phyloP scores from a whole-genome alignment of 2,797 vertebrate species.

The Urosaurus nigricauda region DNA sequence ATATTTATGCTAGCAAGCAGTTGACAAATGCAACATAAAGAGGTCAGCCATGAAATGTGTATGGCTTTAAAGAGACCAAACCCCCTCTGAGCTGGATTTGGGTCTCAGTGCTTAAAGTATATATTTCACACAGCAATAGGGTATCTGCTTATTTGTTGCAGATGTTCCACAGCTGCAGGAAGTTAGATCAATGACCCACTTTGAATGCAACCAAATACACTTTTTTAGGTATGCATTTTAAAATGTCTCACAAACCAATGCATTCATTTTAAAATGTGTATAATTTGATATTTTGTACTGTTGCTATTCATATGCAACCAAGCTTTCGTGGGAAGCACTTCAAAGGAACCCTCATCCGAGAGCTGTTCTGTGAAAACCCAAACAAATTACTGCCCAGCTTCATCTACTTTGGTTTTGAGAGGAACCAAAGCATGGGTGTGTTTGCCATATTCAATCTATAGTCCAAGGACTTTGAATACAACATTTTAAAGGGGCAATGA shows the following conservation, averaged over 20 bases:
- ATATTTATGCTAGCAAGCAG: neutral
- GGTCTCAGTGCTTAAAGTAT: constrained; percentile 59
- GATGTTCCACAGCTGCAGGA: constrained; percentile 78
- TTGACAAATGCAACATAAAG: neutral
- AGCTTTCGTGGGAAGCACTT: constrained; percentile 64
- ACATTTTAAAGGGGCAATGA: neutral
- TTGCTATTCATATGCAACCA: constrained; percentile 68
- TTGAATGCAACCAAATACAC: constrained; percentile 73
- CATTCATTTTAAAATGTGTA: constrained; percentile 69
- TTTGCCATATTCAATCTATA: constrained; percentile 82
- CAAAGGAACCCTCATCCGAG: constrained; percentile 68
- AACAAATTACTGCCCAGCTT: constrained; percentile 78
- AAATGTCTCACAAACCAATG: constrained; percentile 70
- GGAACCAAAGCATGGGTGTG: constrained; percentile 81
- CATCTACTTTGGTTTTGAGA: constrained; percentile 83
- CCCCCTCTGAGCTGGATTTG: constrained; percentile 37
- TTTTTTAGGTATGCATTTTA: constrained; percentile 68
- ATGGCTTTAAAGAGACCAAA: neutral
- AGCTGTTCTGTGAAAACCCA: constrained; percentile 58
- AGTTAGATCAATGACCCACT: constrained; percentile 67
- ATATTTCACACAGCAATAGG: constrained; percentile 69
- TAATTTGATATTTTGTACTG: constrained; percentile 69
- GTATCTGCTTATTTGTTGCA: constrained; percentile 74
- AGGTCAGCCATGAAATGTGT: neutral
- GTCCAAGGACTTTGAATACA: constrained; percentile 76